phyloP scores from a whole-genome alignment of 1,140 invertebrate species.

The Eumaeus atala region DNA sequence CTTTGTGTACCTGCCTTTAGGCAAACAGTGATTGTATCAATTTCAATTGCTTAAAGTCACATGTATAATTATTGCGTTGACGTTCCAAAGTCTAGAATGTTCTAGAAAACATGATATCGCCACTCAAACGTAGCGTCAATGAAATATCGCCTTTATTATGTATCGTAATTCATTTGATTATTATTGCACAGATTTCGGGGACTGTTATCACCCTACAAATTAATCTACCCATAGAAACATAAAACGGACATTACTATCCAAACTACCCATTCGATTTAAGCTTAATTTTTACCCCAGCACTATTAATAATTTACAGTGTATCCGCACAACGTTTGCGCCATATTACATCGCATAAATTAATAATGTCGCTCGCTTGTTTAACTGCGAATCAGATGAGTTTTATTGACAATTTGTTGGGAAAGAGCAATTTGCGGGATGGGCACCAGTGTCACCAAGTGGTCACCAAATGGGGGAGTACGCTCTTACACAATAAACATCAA shows the following conservation, averaged over 20 bases:
- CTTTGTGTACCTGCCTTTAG: conserved; percentile 34
- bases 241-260: conserved; percentile 63
- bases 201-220: conserved; percentile 50
- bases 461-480: conserved; percentile 52
- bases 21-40: conserved; percentile 24
- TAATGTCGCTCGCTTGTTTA: conserved; percentile 72
- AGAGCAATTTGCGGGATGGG: conserved; percentile 71
- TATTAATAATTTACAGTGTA: conserved; percentile 72
- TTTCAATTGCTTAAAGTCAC: conserved; percentile 16
- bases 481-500: conserved; percentile 8
- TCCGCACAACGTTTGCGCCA: conserved; percentile 67
- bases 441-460: conserved; percentile 60
- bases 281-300: conserved; percentile 73
- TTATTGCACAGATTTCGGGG: conserved; percentile 41
- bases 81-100: neutral
- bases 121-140: neutral
- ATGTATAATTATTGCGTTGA: conserved; percentile 6
- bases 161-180: conserved; percentile 21
- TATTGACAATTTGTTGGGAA: conserved; percentile 74
- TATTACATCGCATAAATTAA: conserved; percentile 74
- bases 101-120: neutral
- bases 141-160: conserved; percentile 1
- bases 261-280: conserved; percentile 72
- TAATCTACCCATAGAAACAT: conserved; percentile 63
- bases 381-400: conserved; percentile 74